Evolutionary conservation across 1,140 invertebrate genomes (phyloP).

Genomic region (Drosophila pallidifrons): DNA sequence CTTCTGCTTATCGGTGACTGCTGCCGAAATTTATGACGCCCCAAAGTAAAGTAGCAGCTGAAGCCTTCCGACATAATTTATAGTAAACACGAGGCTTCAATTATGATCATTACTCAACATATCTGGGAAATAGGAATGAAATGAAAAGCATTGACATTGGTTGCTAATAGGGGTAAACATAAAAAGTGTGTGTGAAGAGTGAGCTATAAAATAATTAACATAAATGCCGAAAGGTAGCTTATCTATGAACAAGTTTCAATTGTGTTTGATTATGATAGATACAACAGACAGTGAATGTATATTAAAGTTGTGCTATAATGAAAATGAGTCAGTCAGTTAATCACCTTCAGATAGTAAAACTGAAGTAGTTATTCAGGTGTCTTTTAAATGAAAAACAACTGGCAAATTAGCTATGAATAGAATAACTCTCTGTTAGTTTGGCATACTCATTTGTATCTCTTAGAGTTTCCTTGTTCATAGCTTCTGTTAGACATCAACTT

Average conservation of each 20-base stretch:
- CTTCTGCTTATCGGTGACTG: slow-evolving; percentile 23
- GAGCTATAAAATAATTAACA: slow-evolving; percentile 8
- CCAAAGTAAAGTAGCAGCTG: slow-evolving; percentile 7
- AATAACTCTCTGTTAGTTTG: background rate
- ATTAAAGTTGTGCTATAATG: too few species aligned
- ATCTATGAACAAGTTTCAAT: slow-evolving; percentile 6
- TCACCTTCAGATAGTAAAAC: background rate
- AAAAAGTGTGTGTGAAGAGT: background rate
- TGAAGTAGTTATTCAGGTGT: background rate
- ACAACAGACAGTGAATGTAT: too few species aligned
- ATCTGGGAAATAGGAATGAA: slow-evolving; percentile 1
- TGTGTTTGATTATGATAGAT: too few species aligned
- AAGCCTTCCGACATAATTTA: slow-evolving; percentile 26
- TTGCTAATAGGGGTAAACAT: slow-evolving; percentile 11
- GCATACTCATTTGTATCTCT: background rate
- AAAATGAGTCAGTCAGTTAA: background rate
- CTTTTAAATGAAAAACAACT: background rate
- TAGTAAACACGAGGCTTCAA: background rate
- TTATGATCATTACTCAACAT: slow-evolving; percentile 12
- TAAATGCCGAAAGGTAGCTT: background rate
- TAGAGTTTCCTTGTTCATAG: background rate
- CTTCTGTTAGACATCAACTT: slow-evolving; percentile 6
- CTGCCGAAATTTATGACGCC: slow-evolving; percentile 30
- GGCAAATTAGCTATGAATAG: background rate
- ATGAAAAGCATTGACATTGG: slow-evolving; percentile 13